Conservation (phyloP, 2,888 invertebrate species). For the Acleris cristana region DNA sequence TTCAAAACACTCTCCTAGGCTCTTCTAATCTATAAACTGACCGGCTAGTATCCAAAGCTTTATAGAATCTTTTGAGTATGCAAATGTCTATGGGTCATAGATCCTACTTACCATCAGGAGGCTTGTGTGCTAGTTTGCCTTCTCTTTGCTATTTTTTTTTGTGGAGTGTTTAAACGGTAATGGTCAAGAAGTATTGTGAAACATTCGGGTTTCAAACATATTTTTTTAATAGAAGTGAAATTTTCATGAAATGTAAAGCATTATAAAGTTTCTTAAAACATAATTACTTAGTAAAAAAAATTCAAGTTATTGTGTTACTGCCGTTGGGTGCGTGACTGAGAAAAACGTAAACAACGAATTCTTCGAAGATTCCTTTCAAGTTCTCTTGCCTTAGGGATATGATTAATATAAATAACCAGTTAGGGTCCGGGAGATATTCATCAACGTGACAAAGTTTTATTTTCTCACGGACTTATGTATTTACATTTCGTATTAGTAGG, state of each 20-base stretch:
- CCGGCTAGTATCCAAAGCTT: background rate
- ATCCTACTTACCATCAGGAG: no score
- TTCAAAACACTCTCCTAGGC: slow-evolving; percentile 7
- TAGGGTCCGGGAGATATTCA: slow-evolving; percentile 13
- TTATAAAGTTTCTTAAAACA: no score
- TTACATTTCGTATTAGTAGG: slow-evolving; percentile 13
- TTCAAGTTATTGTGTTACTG: background rate
- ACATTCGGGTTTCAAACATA: no score
- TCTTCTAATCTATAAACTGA: no score
- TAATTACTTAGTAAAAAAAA: background rate
- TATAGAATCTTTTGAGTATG: background rate
- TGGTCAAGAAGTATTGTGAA: no score
- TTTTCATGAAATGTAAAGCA: no score
- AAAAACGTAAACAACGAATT: background rate
- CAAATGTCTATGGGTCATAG: no score
- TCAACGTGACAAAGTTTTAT: slow-evolving; percentile 1
- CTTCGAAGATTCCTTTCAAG: slow-evolving; percentile 1
- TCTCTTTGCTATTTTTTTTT: no score
- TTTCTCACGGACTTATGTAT: slow-evolving; percentile 14
- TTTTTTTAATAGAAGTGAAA: no score
- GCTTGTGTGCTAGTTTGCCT: no score
- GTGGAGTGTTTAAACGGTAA: no score
- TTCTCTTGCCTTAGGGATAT: slow-evolving; percentile 2
- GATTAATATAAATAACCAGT: slow-evolving; percentile 18
- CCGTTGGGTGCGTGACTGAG: slow-evolving; percentile 4